These are phyloP conservation scores for Drosophila parvula DNA, from an alignment of 1,140 invertebrate species.

Conservation along the genomic window DNA sequence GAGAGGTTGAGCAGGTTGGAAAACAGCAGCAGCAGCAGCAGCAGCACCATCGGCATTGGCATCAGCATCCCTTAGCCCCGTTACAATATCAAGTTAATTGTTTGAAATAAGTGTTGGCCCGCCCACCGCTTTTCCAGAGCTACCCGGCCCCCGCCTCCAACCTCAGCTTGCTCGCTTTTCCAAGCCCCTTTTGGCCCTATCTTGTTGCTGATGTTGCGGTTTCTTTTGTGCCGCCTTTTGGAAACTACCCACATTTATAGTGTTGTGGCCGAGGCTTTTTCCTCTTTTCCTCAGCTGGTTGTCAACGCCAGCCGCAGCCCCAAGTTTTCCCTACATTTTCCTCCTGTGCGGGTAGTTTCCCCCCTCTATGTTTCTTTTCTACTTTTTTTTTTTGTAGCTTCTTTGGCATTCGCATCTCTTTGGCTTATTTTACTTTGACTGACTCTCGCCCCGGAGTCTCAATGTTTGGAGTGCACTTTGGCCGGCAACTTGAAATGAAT, in stretches of 20 bases:
- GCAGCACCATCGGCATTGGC: conserved; percentile 32
- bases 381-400: conserved; percentile 18
- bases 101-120: conserved; percentile 79
- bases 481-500: conserved; percentile 79
- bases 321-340: conserved; percentile 29
- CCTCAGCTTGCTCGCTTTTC: neutral
- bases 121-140: conserved; percentile 9
- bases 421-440: conserved; percentile 74
- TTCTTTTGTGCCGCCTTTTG: conserved; percentile 74
- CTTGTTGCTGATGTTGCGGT: conserved; percentile 78
- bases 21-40: conserved; percentile 35
- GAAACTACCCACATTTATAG: conserved; percentile 78
- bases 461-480: conserved; percentile 79
- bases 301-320: conserved; percentile 69
- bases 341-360: conserved; percentile 8
- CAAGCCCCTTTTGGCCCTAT: conserved; percentile 14
- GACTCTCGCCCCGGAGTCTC: conserved; percentile 51
- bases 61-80: conserved; percentile 55
- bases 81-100: conserved; percentile 83
- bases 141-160: neutral
- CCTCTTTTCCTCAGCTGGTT: conserved; percentile 39
- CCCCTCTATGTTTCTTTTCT: neutral
- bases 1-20: conserved; percentile 40
- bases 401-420: conserved; percentile 47
- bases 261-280: conserved; percentile 68